Conservation (phyloP, 2,113 vertebrate genomes). For the Callaeas wilsoni region DNA sequence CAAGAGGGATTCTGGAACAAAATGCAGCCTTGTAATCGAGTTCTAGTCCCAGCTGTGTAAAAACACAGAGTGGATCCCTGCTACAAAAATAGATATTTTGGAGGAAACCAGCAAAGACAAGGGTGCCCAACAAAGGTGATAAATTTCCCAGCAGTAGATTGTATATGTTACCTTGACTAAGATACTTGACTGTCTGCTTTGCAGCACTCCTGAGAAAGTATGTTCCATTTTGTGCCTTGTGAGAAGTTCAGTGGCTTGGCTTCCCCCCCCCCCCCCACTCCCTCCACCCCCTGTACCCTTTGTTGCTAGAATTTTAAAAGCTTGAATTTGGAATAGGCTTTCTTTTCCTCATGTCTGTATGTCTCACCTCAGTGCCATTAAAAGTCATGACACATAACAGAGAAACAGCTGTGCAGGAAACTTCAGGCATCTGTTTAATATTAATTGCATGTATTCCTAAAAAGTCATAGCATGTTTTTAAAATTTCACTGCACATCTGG, state of each 20-base stretch:
- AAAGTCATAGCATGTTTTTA: conserved; percentile 55
- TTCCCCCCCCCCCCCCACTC: background rate
- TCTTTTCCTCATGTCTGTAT: conserved; percentile 39
- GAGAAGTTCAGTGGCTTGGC: background rate
- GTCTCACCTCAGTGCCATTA: conserved; percentile 41
- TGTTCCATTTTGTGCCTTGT: background rate
- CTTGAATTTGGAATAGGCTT: conserved; percentile 20
- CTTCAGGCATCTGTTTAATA: conserved; percentile 58
- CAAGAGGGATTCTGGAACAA: conserved; percentile 36
- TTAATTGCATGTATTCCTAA: conserved; percentile 65
- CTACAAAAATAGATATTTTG: background rate
- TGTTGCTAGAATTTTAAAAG: conserved; percentile 20
- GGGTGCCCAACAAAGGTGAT: background rate
- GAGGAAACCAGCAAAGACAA: background rate
- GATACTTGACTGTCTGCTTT: background rate
- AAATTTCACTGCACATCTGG: conserved; percentile 54
- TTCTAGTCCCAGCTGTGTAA: background rate
- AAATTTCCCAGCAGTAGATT: background rate
- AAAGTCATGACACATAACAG: conserved; percentile 48
- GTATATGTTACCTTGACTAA: background rate
- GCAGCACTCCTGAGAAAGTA: background rate
- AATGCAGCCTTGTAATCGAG: background rate
- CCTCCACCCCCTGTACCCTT: background rate
- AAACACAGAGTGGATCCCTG: background rate
- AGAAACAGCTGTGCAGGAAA: conserved; percentile 57